Evolutionary conservation across 2,113 vertebrate species (phyloP).

Genomic region (Odontophorus gujanensis): DNA sequence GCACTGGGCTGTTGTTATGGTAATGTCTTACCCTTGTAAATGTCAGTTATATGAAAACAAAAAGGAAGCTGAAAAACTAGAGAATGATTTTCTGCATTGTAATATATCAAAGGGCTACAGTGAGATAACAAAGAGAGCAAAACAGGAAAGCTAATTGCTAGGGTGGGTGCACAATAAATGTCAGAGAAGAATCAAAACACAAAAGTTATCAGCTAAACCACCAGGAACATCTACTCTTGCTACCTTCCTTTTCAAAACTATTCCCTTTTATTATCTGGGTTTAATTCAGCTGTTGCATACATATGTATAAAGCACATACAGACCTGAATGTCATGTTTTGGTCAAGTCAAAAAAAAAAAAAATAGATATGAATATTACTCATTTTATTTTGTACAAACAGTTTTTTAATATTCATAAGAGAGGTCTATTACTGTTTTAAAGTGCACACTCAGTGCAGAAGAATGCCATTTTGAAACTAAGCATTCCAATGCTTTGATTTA

Average conservation of each 20-base stretch:
- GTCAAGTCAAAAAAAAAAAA: background rate
- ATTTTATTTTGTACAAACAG: background rate
- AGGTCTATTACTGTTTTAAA: background rate
- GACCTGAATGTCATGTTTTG: background rate
- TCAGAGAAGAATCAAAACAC: constrained; percentile 33
- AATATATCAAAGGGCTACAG: background rate
- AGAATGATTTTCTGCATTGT: background rate
- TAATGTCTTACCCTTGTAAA: constrained; percentile 10
- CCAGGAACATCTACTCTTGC: background rate
- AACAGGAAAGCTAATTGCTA: constrained; percentile 28
- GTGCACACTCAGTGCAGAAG: background rate
- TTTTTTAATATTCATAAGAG: background rate
- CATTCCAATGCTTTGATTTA: background rate
- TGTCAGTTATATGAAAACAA: constrained; percentile 11
- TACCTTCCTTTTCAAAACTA: background rate
- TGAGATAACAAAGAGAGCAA: background rate
- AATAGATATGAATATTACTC: background rate
- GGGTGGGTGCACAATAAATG: background rate
- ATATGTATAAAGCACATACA: background rate
- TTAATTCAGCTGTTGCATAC: background rate
- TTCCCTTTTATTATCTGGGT: background rate
- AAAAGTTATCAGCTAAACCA: constrained; percentile 1
- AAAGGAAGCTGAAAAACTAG: background rate
- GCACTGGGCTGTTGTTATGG: background rate
- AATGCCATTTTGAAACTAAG: accelerated